Evolutionary conservation across 2,797 vertebrate species (phyloP), one percentile per base, ranked within the genome.

Genomic region (Rachycentron canadum): DNA sequence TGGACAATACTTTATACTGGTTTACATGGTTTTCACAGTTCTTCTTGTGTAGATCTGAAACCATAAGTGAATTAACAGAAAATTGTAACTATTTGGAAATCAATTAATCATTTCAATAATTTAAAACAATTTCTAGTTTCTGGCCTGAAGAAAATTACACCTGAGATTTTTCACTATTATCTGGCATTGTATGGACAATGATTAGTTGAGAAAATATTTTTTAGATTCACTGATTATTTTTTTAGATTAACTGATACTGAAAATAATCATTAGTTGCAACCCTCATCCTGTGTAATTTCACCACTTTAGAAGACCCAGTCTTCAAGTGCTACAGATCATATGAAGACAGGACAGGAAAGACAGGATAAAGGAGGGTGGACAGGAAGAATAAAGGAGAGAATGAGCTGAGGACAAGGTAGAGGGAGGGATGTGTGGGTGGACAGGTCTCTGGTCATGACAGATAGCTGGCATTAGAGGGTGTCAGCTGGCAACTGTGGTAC

Each of bases 391-490:
- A 81, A 81, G 28, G 60, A 52, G 59, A 64, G 56, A 78, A 81
- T n/a, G 41, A 34, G 21, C 53, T 1, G 58, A 45, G 78, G 73
- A 73, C n/a, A 21, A 78, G 73, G 76, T 67, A 36, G 64, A 81
- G 79, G 69, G 79, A 81, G 66, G 85, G 75, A 85, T 88, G 89
- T 85, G 92, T 93, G 93, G 94, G 94, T 92, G 94, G 94, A 94
- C 90, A 94, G 86, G 82, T 88, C 88, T 85, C 73, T 81, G 81
- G 79, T 93, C 84, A 90, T 97, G 95, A 95, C 94, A 92, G 94
- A 95, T 95, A 93, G 89, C 93, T 95, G 95, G 95, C 96, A 95
- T 96, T 96, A 96, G 95, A 94, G 94, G 89, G 93, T 94, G 94
- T 96, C 95, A 96, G 96, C 96, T 97, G 96, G 94, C 92, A 93